Evolutionary conservation across 2,113 vertebrate species (phyloP), one percentile per base, ranked within the genome.

Genomic region (Epinephelus moara): DNA sequence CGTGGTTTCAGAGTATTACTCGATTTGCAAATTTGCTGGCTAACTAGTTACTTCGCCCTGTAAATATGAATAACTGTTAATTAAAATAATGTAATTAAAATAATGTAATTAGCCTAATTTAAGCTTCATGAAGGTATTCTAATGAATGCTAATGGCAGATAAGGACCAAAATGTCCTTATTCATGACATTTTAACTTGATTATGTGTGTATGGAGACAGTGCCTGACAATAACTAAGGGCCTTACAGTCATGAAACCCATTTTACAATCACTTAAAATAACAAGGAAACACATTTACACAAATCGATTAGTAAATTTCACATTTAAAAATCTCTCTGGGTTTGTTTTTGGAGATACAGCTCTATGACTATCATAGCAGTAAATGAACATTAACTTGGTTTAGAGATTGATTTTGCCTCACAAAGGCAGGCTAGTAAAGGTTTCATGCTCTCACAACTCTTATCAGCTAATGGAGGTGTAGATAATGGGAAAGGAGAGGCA

Each of bases 401-500:
- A 69, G 52, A 42, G 52, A 37, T 17, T 69, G 30, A 78, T 69
- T 80, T 84, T 76, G 47, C 53, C 55, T 78, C 50, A 55, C 25
- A 68, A 78, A 70, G 30, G 15, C 57, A 71, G 50, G 67, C 25
- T 37, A 7, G 53, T 33, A 59, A 66, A 60, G 55, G 56, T 56
- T 47, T 27, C 52, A 40, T 64, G 70, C 60, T 90, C 80, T 73
- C 23, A 57, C 42, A 78, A 4, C 11, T n/a, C 86, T 95, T 94
- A 96, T 95, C 94, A 95, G 89, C 80, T 85, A 93, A 93, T 93
- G 80, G 78, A 70, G 63, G 23, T 42, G 49, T 67, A 94, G 92
- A 95, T 94, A 92, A 86, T 90, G 70, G 25, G 52, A 80, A 62
- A 84, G 80, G 70, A 75, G 63, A 86, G 86, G 75, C 80, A 89